These are phyloP conservation scores for Dendrophyllia cribrosa DNA, from an alignment of 64 coral and sea anemone genomes.

Conservation along the genomic window DNA sequence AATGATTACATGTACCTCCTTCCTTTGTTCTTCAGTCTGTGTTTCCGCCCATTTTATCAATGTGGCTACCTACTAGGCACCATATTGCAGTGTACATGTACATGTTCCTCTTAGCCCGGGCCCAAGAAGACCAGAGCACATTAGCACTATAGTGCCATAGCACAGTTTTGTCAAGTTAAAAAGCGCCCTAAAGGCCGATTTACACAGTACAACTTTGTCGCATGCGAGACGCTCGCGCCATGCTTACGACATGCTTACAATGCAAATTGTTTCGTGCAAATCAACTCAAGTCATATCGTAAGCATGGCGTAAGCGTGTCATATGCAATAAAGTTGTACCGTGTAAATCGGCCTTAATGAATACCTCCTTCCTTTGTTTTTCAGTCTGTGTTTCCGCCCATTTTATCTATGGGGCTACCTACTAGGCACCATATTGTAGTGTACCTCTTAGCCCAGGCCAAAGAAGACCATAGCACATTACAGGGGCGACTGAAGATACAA, in stretches of 20 bases:
- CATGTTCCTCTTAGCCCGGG: constrained; percentile 61
- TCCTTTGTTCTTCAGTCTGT: constrained; percentile 75
- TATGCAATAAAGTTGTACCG: no score
- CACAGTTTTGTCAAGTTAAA: no score
- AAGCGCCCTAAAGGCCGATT: no score
- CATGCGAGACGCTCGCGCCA: no score
- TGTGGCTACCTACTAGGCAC: constrained; percentile 80
- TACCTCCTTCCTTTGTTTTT: background rate
- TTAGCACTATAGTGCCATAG: background rate
- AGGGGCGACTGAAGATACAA: constrained; percentile 60
- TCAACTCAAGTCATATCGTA: no score
- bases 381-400: constrained; percentile 92
- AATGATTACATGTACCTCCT: background rate
- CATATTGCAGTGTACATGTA: constrained; percentile 94
- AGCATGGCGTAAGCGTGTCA: no score
- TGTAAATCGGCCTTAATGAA: no score
- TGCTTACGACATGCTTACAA: no score
- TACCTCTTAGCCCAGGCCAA: constrained; percentile 67
- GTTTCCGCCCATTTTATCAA: constrained; percentile 81
- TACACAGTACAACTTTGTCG: no score
- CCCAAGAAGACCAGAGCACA: constrained; percentile 40
- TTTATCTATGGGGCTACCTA: constrained; percentile 82
- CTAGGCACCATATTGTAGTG: constrained; percentile 92
- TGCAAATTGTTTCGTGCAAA: no score
- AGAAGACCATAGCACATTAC: constrained; percentile 61